phyloP scores from a whole-genome alignment of 1,140 invertebrate genomes.

The Pseudomyrmex sp. region DNA sequence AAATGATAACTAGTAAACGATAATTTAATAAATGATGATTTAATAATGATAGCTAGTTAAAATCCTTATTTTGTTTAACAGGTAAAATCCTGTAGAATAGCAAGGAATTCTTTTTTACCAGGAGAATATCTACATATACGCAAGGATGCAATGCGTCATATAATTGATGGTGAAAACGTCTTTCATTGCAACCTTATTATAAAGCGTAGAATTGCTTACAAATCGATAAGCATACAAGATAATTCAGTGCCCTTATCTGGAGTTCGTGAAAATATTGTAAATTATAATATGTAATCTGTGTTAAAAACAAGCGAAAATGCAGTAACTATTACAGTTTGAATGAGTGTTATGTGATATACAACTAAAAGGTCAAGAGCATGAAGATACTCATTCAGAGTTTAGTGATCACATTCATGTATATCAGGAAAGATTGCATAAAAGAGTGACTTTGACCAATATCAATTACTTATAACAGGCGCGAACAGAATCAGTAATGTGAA shows the following conservation, averaged over 20 bases:
- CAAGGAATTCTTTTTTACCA: not conserved
- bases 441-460: too few relatives aligned
- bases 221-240: not conserved
- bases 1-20: not conserved
- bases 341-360: too few relatives aligned
- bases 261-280: not conserved
- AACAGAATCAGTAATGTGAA: too few relatives aligned
- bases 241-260: not conserved
- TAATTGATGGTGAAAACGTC: not conserved
- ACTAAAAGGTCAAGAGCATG: too few relatives aligned
- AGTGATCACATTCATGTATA: too few relatives aligned
- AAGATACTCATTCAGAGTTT: too few relatives aligned
- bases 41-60: conserved; percentile 22
- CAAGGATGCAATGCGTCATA: not conserved
- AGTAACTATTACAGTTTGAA: too few relatives aligned
- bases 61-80: conserved; percentile 16
- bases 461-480: too few relatives aligned
- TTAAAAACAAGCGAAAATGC: not conserved
- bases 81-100: conserved; percentile 20
- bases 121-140: not conserved
- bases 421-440: too few relatives aligned
- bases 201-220: conserved; percentile 8
- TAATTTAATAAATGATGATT: not conserved
- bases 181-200: conserved; percentile 47
- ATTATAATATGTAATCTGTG: not conserved